Evolutionary conservation across 2,113 vertebrate genomes (phyloP), one percentile per base, ranked within the genome.

Genomic region (Spea multiplicata): DNA sequence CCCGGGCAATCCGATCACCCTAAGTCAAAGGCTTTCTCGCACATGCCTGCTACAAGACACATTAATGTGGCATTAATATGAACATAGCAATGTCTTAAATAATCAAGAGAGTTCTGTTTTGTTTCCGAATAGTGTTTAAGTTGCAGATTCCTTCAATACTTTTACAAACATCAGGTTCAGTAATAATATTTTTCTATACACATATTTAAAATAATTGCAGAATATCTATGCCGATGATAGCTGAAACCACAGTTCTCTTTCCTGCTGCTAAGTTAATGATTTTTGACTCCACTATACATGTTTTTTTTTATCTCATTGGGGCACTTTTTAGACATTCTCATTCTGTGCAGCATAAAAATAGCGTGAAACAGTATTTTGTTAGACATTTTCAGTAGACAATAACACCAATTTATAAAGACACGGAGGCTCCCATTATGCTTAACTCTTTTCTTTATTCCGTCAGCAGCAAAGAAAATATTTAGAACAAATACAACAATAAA

Each of bases 221-320:
- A 86, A 89, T 88, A 83, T 88, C 86, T 86, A 88, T 89, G 78
- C 82, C 74, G 81, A 84, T 73, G 83, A 86, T 84, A 89, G 87
- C 57, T 82, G 81, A 86, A 85, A 74, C 86, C 89, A 80, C 76
- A 89, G 77, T 86, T 84, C 75, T 88, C 82, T 78, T 88, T 89
- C 89, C 88, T 83, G 84, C 88, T 84, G 89, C 82, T 89, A 89
- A 91, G 85, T 87, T 92, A 91, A 91, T 90, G 87, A 85, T 87
- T 91, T 90, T 88, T 83, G 69, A 74, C 84, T 86, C 83, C 81
- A 87, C 88, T 90, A 89, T 83, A 74, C 46, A 88, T 88, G 77
- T 86, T 66, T 44, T 89, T 88, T 88, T 84, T 77, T 88, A 67
- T 90, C 77, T 79, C 76, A 83, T 73, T 87, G 82, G 84, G 86